A percentile compares a stretch with the other conserved stretches of the same genome.
Conservation (phyloP, 2,113 vertebrate species). For the Triplophysa siluroides region DNA sequence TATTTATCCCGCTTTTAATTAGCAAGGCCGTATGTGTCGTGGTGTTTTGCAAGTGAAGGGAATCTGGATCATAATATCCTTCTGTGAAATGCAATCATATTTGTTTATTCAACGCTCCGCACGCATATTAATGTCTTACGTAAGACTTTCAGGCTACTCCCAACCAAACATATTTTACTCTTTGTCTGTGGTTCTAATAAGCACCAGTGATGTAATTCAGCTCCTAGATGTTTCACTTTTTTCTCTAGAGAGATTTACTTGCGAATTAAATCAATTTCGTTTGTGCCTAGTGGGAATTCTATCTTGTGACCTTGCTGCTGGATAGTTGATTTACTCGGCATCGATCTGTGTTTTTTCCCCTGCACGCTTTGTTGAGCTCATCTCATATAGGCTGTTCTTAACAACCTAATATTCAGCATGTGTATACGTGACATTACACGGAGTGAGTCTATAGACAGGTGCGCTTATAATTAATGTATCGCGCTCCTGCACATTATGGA, state of each 20-base stretch:
- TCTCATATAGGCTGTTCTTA: slow-evolving; percentile 39
- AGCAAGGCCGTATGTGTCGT: slow-evolving; percentile 15
- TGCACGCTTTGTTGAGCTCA: slow-evolving; percentile 36
- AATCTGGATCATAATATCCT: slow-evolving; percentile 34
- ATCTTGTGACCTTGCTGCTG: slow-evolving; percentile 34
- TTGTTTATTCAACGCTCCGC: background rate
- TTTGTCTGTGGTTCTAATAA: slow-evolving; percentile 24
- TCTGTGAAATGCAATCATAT: slow-evolving; percentile 4
- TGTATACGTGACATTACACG: slow-evolving; percentile 8
- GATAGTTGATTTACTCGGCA: slow-evolving; percentile 44
- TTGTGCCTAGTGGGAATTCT: slow-evolving; percentile 38
- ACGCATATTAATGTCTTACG: background rate
- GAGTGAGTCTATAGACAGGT: background rate
- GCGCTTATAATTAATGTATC: slow-evolving; percentile 22
- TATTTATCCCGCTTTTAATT: slow-evolving; percentile 43
- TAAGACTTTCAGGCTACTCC: background rate
- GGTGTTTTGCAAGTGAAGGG: slow-evolving; percentile 37
- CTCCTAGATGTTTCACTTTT: slow-evolving; percentile 13
- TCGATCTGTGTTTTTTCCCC: slow-evolving; percentile 34
- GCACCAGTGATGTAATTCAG: slow-evolving; percentile 11
- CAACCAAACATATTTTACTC: background rate
- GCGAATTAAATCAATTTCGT: slow-evolving; percentile 44
- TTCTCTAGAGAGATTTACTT: slow-evolving; percentile 43
- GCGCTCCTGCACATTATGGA: slow-evolving; percentile 35
- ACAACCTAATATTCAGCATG: slow-evolving; percentile 17